Conservation (phyloP, 1,140 invertebrate species). For the Lasioglossum albipes region DNA sequence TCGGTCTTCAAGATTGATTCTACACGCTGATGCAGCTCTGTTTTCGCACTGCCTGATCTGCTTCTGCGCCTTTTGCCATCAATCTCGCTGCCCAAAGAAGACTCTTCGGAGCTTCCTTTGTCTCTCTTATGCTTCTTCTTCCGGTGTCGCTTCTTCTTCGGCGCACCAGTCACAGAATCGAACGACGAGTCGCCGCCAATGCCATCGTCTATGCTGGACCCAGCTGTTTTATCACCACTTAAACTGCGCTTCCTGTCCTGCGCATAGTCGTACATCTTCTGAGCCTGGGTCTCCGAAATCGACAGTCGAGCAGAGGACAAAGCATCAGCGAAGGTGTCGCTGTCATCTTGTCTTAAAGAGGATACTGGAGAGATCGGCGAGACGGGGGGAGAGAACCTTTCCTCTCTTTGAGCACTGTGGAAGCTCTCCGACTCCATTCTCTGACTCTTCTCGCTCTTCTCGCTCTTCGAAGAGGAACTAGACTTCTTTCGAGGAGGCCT, state of each 20-base stretch:
- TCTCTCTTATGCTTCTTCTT: slow-evolving; percentile 61
- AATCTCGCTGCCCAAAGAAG: slow-evolving; percentile 35
- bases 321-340: slow-evolving; percentile 75
- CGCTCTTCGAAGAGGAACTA: slow-evolving; percentile 67
- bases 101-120: slow-evolving; percentile 65
- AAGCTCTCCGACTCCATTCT: slow-evolving; percentile 74
- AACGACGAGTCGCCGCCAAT: slow-evolving; percentile 62
- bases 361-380: slow-evolving; percentile 58
- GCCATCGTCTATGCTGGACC: slow-evolving; percentile 58
- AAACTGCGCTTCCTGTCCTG: slow-evolving; percentile 56
- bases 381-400: slow-evolving; percentile 26
- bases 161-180: slow-evolving; percentile 54
- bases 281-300: slow-evolving; percentile 51
- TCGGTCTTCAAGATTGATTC: slow-evolving; percentile 43
- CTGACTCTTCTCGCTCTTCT: slow-evolving; percentile 69
- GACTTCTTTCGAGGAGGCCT: slow-evolving; percentile 72
- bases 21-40: slow-evolving; percentile 24
- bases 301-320: slow-evolving; percentile 64
- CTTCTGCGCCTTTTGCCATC: slow-evolving; percentile 50
- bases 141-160: slow-evolving; percentile 56
- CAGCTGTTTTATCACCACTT: slow-evolving; percentile 50
- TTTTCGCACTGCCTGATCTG: slow-evolving; percentile 32
- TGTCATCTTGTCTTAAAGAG: slow-evolving; percentile 66
- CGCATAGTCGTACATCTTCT: slow-evolving; percentile 25
- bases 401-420: slow-evolving; percentile 73